Base-by-base conservation (phyloP, 2,888 invertebrate species). In the Anticlea derivata region DNA sequence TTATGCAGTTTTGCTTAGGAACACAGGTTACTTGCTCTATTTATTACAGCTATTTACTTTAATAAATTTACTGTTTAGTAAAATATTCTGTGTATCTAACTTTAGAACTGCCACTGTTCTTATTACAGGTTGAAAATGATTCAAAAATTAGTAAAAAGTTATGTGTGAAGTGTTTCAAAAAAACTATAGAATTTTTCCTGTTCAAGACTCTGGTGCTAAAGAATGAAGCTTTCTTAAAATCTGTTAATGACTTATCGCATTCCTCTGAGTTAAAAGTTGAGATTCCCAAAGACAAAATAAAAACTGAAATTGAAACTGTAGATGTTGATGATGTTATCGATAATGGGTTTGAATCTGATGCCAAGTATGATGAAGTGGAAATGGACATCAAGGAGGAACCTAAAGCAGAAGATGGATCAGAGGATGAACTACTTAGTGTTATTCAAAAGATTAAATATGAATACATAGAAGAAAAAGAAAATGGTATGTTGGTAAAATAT, bases 371-470 rank as follows among this genome's bases (percentile, higher is more conserved):
- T 33, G 46, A 50, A 8, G 5, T 24, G 5, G 24, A 45, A 27
- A 2, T 41, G 22, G 41, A 37, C 1, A 12, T 59, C 5, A 55
- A 60, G 23, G 8, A 37, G 22, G 58, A 58, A 48, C 48, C 17
- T 5, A 55, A 51, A 35, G 1, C 22, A 13, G 60, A 52, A 30
- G 20, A 39, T 24, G 38, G 44, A 12, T 59, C 59, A 7, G 86
- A 87, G 23, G 76, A 86, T 58, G 86, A 86, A 56, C 51, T 83
- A 0, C 69, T 87, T 0, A 83, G 78, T 72, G 80, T 75, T 3
- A 69, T 82, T 10, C 72, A 80, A 34, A 60, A 63, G 35, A 69
- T 77, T 3, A 77, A 80, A 60, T 66, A 76, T 73, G 81, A 83
- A 65, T 68, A 62, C n/a, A 24, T 50, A 23, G 68, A 72, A 13